A percentile compares a stretch with the other conserved stretches of the same genome.
Conservation (phyloP, 2,113 vertebrate species). For the Tragulus kanchil region DNA sequence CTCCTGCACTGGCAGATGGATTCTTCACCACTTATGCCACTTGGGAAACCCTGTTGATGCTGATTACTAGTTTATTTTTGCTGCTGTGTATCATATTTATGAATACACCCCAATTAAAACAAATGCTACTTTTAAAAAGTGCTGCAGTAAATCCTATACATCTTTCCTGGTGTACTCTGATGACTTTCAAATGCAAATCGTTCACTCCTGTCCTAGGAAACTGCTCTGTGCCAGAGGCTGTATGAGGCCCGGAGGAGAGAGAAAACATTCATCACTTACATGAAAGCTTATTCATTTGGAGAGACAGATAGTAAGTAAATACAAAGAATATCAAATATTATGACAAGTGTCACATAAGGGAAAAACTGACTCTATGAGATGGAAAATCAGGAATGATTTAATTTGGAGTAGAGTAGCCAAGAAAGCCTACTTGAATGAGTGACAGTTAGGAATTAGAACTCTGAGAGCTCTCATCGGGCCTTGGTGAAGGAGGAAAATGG, state of each 20-base stretch:
- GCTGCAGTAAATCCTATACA: neutral
- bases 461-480: no score
- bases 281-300: neutral
- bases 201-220: neutral
- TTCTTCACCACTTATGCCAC: no score
- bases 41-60: no score
- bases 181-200: neutral
- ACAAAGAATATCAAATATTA: neutral
- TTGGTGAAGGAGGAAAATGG: rapidly evolving
- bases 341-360: neutral
- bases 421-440: neutral
- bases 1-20: neutral
- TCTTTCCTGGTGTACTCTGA: neutral
- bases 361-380: neutral
- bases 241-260: neutral
- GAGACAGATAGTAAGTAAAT: neutral
- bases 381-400: neutral
- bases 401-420: neutral
- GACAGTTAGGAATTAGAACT: neutral
- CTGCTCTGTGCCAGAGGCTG: neutral
- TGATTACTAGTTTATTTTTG: neutral
- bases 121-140: neutral
- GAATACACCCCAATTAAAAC: neutral
- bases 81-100: neutral
- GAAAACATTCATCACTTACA: neutral